These are phyloP conservation scores for Apostichopus japonicus DNA, from an alignment of 35 echinoderm and acorn worm species.

Conservation along the genomic window DNA sequence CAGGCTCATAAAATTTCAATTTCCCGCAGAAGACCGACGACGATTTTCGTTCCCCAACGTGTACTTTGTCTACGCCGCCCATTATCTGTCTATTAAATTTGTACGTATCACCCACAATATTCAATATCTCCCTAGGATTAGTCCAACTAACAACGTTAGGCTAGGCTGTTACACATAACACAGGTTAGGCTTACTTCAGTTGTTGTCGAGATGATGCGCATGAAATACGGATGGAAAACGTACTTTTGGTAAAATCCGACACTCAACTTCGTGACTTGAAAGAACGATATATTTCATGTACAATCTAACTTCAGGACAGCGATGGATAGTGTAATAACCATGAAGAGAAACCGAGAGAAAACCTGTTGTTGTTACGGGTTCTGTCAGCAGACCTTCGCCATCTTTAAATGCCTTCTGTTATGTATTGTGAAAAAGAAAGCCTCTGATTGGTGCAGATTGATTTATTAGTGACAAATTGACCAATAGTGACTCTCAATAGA, in stretches of 20 bases:
- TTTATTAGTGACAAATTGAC: slow-evolving; percentile 66
- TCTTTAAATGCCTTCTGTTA: slow-evolving; percentile 56
- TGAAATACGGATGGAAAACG: not conserved
- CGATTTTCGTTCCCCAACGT: no score
- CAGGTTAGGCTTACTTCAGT: slow-evolving; percentile 8
- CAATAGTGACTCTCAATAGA: slow-evolving; percentile 60
- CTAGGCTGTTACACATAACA: not conserved
- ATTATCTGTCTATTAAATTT: no score
- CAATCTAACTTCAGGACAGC: not conserved
- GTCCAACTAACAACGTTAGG: no score
- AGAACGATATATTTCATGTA: not conserved
- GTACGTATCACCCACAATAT: no score
- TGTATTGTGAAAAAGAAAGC: slow-evolving; percentile 22
- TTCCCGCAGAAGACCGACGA: no score
- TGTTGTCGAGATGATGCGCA: not conserved
- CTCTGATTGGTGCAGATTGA: slow-evolving; percentile 60
- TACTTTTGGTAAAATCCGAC: slow-evolving; percentile 8
- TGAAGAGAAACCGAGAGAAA: not conserved
- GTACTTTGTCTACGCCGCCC: no score
- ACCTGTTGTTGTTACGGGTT: slow-evolving; percentile 9
- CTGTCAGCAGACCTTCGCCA: slow-evolving; percentile 46
- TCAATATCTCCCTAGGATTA: no score
- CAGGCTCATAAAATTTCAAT: no score
- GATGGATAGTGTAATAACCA: not conserved
- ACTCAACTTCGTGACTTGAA: not conserved